These are phyloP conservation scores for Chiloscyllium plagiosum DNA, from an alignment of 2,113 vertebrate genomes.

Conservation along the genomic window DNA sequence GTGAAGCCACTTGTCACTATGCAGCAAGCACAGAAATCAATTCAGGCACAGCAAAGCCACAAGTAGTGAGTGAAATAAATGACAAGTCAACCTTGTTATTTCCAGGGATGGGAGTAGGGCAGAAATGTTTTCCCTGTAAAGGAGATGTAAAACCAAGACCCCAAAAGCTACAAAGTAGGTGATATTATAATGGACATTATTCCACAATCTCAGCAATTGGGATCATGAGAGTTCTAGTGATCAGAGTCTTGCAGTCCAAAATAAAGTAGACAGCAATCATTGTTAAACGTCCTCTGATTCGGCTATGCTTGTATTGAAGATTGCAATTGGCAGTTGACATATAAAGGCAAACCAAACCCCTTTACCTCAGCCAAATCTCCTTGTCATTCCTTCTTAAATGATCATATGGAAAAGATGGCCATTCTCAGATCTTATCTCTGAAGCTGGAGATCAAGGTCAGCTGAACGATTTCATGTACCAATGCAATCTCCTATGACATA, in stretches of 20 bases:
- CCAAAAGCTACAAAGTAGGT: background rate
- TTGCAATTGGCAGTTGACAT: background rate
- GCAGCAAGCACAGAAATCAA: background rate
- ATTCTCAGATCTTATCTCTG: background rate
- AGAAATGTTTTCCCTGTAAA: background rate
- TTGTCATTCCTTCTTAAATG: background rate
- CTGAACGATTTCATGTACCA: background rate
- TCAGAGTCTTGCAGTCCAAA: background rate
- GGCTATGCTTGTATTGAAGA: background rate
- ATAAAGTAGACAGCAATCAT: background rate
- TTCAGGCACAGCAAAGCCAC: background rate
- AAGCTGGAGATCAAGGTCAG: background rate
- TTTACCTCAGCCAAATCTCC: background rate
- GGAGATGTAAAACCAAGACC: background rate
- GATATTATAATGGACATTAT: background rate
- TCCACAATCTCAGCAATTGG: background rate
- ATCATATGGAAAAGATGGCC: background rate
- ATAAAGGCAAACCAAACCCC: background rate
- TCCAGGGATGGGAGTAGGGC: background rate
- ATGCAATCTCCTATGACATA: background rate
- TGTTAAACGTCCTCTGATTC: background rate
- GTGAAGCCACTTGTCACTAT: background rate
- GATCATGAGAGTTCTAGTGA: background rate
- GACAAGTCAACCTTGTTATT: background rate
- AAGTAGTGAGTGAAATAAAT: background rate